Evolutionary conservation across 2,113 vertebrate genomes (phyloP), one percentile per base, ranked within the genome.

Genomic region (Falcunculus frontatus): DNA sequence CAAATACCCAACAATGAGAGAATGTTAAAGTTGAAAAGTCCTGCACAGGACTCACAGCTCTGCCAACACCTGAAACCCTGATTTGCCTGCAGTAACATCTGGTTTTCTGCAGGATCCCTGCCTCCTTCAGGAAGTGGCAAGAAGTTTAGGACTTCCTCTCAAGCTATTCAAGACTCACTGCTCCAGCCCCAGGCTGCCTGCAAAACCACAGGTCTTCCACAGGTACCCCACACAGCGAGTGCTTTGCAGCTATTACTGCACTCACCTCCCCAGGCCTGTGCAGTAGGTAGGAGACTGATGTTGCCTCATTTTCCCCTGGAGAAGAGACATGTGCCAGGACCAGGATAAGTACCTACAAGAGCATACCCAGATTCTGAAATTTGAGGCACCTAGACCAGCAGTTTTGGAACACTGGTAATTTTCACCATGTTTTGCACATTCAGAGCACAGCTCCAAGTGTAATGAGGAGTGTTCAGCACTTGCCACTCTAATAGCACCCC

Each of bases 61-160:
- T 5, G 1, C 37, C 42, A 67, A 23, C 19, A 26, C 13, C 55
- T 2, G 2, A 22, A 19, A 30, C 5, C 9, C 10, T 0, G 0
- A 13, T 11, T 11, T 57, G 52, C 16, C 19, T 47, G 15, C 0
- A 1, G 20, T 56, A 74, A 62, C 2, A 0, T 37, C 17, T 16
- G 73, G 39, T 33, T 59, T 72, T 15, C 47, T 53, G 50, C 42
- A 79, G 32, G 23, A 83, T 8, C 16, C 20, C 30, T 30, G 16
- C 14, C 32, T 79, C 25, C 42, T n/a, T 64, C 3, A 25, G 56
- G 37, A 86, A 86, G 49, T 6, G 42, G 25, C 16, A 49, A 53
- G 16, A 13, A 4, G 29, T 12, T 79, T 52, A 76, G 19, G 14
- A 44, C 44, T 86, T 69, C 41, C 46, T 72, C 75, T 57, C 22